Evolutionary conservation across 2,888 invertebrate genomes (phyloP), one percentile per base, ranked within the genome.

Genomic region (Megastigmus dorsalis): DNA sequence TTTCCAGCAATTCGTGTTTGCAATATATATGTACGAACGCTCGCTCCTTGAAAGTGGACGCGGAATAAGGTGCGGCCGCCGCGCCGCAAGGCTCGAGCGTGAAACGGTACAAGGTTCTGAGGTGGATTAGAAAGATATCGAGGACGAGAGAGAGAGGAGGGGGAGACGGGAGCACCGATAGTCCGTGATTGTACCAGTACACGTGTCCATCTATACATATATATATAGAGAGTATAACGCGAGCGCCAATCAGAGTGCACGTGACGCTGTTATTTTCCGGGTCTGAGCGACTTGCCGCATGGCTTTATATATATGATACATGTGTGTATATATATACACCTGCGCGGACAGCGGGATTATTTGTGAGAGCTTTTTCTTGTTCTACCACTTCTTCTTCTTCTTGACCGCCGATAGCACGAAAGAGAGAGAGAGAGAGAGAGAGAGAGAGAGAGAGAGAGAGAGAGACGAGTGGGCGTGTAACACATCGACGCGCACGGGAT

Each of bases 121-220:
- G 48, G 13, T 33, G 74, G 57, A 74, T 74, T 59, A 63, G 74
- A 74, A 69, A 69, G 69, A 74, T 74, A 69, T 74, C 69, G 59
- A 18, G 30, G 33, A 43, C 57, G 38, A 30, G 28, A 36, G 52
- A 52, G 41, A 33, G 30, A n/a, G n/a, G n/a, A n/a, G n/a, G n/a
- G n/a, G n/a, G n/a, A n/a, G n/a, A n/a, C n/a, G n/a, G n/a, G n/a
- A n/a, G n/a, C n/a, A n/a, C 38, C 55, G 71, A 55, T 23, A 30
- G 1, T 43, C 5, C 13, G 45, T 20, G 68, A 50, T 50, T 36
- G 59, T 45, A 30, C 13, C 13, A 7, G 38, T 62, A 28, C 15
- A 36, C 50, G 30, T 13, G 23, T 23, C 3, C n/a, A 20, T 10
- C 2, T 5, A 18, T 23, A 15, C 23, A 26, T 3, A 28, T n/a